Base-by-base conservation (phyloP, 1,140 invertebrate genomes). In the Drosophila nigrodunni region DNA sequence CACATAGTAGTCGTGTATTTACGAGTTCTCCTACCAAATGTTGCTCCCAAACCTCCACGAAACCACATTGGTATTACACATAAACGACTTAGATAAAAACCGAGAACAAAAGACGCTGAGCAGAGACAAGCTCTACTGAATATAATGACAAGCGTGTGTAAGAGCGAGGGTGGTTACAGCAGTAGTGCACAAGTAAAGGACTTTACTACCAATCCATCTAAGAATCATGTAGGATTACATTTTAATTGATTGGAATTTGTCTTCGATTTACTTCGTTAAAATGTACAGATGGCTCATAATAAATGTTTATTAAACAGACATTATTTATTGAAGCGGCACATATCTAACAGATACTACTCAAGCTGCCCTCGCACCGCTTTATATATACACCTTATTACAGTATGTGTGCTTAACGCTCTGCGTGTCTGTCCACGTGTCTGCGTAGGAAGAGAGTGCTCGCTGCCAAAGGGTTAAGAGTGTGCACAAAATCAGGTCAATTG, bases 401-500 rank as follows among this genome's bases (percentile, higher is more conserved):
- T 50, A 37, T 39, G 39, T 30, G 34, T 59, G 55, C 46, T 59
- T 47, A 54, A 60, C 44, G 8, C 43, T 30, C 57, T 67, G 37
- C 58, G 39, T 4, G 15, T 64, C 46, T 71, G 67, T 65, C 43
- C 49, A 66, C 21, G 55, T 52, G 18, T 67, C 64, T 62, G 0
- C 6, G 44, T 49, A 54, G 15, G 50, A 43, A 13, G 7, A 21
- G 18, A 13, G 39, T 61, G 35, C 44, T 75, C 44, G 59, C 58
- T 75, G 77, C 80, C 85, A 80, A 88, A 89, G 85, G 85, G 85
- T 89, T 89, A 85, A 78, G 66, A 83, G 87, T 67, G 71, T 85
- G 64, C 54, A 73, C 49, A 80, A 74, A 88, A 88, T 88, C 85
- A 88, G 83, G 83, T 88, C 85, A 88, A 89, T 88, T 89, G 85